A percentile compares a stretch with the other conserved stretches of the same genome.
These are phyloP conservation scores for Potorous gilbertii DNA, from an alignment of 2,797 vertebrate genomes.

Conservation along the genomic window DNA sequence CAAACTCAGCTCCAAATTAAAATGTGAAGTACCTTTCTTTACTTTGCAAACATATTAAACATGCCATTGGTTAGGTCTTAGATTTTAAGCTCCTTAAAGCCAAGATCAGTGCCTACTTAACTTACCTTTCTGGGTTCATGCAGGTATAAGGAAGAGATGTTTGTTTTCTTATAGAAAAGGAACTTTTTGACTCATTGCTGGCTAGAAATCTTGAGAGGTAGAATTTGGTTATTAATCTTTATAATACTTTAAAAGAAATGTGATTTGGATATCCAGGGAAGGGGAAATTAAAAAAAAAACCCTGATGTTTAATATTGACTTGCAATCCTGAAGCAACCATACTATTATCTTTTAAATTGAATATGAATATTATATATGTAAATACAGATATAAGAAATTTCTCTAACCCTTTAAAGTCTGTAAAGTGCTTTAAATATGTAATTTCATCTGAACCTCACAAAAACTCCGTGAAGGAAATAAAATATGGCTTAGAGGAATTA, in stretches of 20 bases:
- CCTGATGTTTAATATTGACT: constrained; percentile 15
- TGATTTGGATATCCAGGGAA: constrained; percentile 23
- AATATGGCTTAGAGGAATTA: background rate
- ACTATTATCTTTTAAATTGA: background rate
- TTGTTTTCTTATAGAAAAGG: background rate
- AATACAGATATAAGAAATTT: background rate
- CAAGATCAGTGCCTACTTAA: background rate
- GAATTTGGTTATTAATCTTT: constrained; percentile 20
- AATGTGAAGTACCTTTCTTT: background rate
- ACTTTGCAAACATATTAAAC: background rate
- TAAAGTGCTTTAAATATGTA: background rate
- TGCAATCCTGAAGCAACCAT: background rate
- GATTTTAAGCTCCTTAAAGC: background rate
- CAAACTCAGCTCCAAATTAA: background rate
- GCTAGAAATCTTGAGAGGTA: constrained; percentile 14
- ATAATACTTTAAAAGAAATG: constrained; percentile 44
- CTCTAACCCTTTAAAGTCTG: background rate
- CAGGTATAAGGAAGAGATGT: background rate
- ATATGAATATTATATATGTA: background rate
- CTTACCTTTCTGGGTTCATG: background rate
- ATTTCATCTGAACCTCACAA: background rate
- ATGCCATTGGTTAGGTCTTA: background rate
- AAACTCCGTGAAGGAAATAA: background rate
- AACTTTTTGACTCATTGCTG: background rate
- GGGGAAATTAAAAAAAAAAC: constrained; percentile 13